Evolutionary conservation across 92 coral and sea anemone species (phyloP).

Genomic region (Desmophyllum pertusum): DNA sequence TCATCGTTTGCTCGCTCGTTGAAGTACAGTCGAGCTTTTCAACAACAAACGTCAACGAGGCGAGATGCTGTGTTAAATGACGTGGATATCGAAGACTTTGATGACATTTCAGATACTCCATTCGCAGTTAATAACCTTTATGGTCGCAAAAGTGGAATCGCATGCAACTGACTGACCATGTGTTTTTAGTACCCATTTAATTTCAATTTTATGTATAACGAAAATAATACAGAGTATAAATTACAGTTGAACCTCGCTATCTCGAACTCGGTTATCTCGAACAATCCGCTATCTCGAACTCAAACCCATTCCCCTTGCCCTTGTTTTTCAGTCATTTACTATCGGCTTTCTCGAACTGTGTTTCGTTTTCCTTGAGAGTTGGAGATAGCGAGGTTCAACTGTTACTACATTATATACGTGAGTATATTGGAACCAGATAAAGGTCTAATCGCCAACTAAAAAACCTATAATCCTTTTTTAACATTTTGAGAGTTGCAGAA

Average conservation of each 20-base stretch:
- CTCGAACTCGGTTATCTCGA: no score
- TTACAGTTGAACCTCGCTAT: no score
- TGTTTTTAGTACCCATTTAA: not conserved
- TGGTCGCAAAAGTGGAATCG: constrained; percentile 26
- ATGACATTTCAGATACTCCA: constrained; percentile 26
- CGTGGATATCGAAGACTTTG: constrained; percentile 39
- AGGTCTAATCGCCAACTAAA: not conserved
- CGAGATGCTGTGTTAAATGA: constrained; percentile 22
- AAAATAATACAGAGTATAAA: not conserved
- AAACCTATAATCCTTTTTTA: not conserved
- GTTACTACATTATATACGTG: not conserved
- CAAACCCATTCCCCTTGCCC: no score
- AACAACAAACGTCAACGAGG: constrained; percentile 22
- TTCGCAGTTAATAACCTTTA: constrained; percentile 35
- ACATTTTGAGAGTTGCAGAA: not conserved
- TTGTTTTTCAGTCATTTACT: no score
- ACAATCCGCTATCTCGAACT: no score
- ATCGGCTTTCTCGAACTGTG: no score
- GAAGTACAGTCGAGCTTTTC: constrained; percentile 75
- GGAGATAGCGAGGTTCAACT: not conserved
- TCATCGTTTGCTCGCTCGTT: constrained; percentile 46
- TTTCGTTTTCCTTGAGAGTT: no score
- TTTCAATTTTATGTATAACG: not conserved
- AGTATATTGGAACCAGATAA: not conserved
- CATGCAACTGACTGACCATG: not conserved